These are phyloP conservation scores for Octomys mimax DNA, from an alignment of 2,797 vertebrate genomes.

Conservation along the genomic window DNA sequence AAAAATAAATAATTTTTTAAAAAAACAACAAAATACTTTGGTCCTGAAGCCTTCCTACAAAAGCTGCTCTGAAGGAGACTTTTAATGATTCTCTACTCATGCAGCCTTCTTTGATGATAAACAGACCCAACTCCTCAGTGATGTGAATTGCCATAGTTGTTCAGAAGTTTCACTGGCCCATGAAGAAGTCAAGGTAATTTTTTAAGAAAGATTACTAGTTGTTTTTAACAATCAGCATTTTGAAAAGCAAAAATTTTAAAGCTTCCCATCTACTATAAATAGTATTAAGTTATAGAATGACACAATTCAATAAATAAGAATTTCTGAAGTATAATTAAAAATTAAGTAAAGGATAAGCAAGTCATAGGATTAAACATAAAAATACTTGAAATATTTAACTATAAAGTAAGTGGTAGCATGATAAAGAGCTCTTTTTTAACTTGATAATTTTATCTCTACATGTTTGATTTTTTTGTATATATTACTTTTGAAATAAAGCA, in stretches of 20 bases:
- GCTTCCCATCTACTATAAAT: slow-evolving; percentile 16
- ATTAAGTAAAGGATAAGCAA: slow-evolving; percentile 24
- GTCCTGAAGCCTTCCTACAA: background rate
- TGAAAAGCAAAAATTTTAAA: slow-evolving; percentile 43
- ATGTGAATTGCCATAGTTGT: background rate
- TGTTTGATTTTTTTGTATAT: slow-evolving; percentile 8
- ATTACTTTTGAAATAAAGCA: slow-evolving; percentile 62
- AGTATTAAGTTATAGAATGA: slow-evolving; percentile 33
- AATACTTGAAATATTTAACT: slow-evolving; percentile 10
- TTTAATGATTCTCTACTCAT: background rate
- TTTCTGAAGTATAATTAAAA: slow-evolving; percentile 22
- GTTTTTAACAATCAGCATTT: slow-evolving; percentile 35
- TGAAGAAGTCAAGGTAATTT: slow-evolving; percentile 10
- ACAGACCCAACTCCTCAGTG: slow-evolving; percentile 15
- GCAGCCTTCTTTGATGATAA: slow-evolving; percentile 38
- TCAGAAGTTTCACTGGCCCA: slow-evolving; percentile 13
- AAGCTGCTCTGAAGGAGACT: slow-evolving; percentile 19
- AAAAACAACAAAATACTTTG: background rate
- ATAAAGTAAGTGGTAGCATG: background rate
- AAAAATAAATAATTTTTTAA: no score
- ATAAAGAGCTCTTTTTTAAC: background rate
- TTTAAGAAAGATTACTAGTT: slow-evolving; percentile 39
- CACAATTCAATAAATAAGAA: slow-evolving; percentile 48
- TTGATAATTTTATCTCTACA: background rate
- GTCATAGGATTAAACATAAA: slow-evolving; percentile 5